Evolutionary conservation across 1,140 invertebrate species (phyloP), one percentile per base, ranked within the genome.

Genomic region (Musca domestica): DNA sequence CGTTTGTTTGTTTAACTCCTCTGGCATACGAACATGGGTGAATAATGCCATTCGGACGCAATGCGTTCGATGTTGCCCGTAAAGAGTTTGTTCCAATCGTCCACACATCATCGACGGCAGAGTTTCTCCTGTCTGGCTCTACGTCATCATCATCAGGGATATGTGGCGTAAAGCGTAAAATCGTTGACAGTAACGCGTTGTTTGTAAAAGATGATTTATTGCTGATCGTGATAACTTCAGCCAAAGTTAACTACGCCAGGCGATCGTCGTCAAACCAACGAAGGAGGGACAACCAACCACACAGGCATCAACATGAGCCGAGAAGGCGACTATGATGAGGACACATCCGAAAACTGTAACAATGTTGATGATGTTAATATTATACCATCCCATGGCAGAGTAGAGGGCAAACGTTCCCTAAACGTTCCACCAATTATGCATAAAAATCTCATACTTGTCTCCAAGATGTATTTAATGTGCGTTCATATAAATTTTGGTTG

Each of bases 151-250:
- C 56, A 12, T 34, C 17, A 19, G n/a, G 34, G 27, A 51, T 68
- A 54, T 34, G 41, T 34, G 51, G 58, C 54, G 61, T 41, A 56
- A 68, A 61, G 64, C 68, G 68, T 69, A 61, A 66, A 69, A 69
- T 61, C 48, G 68, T 65, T 69, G 68, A 69, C 68, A 69, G 68
- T 19, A 69, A 66, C 56, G 56, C 56, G 56, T 69, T 69, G 68
- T 65, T 64, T 65, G 68, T 48, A 70, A 61, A 70, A 70, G 64
- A 70, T 70, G 69, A 70, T 70, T 70, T 70, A 70, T 70, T 70
- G 66, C 61, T 30, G 66, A 67, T 67, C 69, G 66, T 67, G 69
- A 70, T 70, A 70, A 70, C 51, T 54, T 58, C 68, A 69, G 46
- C 17, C 58, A 17, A 52, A 64, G 58, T 27, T 58, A 49, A 61